Base-by-base conservation (phyloP, 2,113 vertebrate species). In the Amblyornis subalaris region DNA sequence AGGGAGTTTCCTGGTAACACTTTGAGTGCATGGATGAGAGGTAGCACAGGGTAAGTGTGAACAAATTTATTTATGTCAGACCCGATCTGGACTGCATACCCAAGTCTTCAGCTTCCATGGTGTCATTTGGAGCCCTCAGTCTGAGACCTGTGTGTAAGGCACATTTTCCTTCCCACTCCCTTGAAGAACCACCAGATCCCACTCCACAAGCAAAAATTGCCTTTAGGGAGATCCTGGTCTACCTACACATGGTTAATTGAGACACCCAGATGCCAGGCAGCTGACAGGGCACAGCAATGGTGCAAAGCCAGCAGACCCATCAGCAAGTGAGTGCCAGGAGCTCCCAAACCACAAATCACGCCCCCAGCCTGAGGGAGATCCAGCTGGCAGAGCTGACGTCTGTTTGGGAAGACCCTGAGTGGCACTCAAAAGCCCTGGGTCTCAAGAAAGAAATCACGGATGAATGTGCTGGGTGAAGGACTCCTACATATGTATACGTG, bases 391-490 rank as follows among this genome's bases (percentile, higher is more conserved):
- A 88, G 67, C 33, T 57, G 8, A 4, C 51, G 2, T 64, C 65
- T 74, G 29, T 47, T 76, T 44, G 71, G 75, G 67, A 79, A 42
- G 79, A 61, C 12, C 23, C 14, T 9, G 36, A 90, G 28, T 29
- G 67, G 70, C 78, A 51, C 55, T 54, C 9, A 21, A 60, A 89
- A 76, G 44, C 51, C 47, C 77, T 6, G 47, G 25, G 35, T 78
- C 51, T 61, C 70, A 67, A 55, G 69, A 85, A 91, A 89, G 65
- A 73, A 87, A 35, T 58, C 54, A 15, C 26, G 42, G 65, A 87
- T 81, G 88, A 89, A 87, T 89, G 85, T 48, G 87, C 53, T 44
- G 89, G 28, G 23, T 76, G 76, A 86, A 86, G 92, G 76, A 87
- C 80, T 91, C 18, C 19, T 88, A 66, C 88, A 93, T 89, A 93